These are phyloP conservation scores for Empis livida DNA, from an alignment of 2,888 invertebrate species.

Conservation along the genomic window DNA sequence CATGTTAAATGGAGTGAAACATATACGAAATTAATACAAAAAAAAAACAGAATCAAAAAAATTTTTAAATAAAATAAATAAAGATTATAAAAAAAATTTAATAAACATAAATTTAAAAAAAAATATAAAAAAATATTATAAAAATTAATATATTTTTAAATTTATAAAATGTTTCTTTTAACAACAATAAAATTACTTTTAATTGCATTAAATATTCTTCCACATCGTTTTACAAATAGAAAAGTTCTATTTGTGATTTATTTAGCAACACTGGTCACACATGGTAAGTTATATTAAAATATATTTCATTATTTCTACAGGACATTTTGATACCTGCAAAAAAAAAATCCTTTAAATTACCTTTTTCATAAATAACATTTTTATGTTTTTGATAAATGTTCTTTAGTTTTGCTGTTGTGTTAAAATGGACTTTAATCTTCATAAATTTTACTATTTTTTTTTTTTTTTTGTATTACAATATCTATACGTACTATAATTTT, in stretches of 20 bases:
- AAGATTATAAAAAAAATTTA: not conserved
- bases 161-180: slow-evolving; percentile 29
- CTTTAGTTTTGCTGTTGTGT: too few species aligned
- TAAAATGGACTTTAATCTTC: not conserved
- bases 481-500: too few species aligned
- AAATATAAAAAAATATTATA: not conserved
- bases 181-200: slow-evolving; percentile 35
- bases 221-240: slow-evolving; percentile 36
- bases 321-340: too few species aligned
- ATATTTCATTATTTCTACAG: too few species aligned
- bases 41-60: not conserved
- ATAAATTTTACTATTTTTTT: not conserved
- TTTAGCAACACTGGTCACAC: slow-evolving; percentile 34
- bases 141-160: not conserved
- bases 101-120: not conserved
- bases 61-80: not conserved
- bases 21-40: not conserved
- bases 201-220: slow-evolving; percentile 35
- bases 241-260: slow-evolving; percentile 36
- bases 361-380: too few species aligned
- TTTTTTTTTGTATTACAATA: too few species aligned
- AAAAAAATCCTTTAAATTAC: too few species aligned
- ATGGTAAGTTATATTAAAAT: slow-evolving; percentile 28
- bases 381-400: too few species aligned
- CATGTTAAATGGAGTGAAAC: too few species aligned